Evolutionary conservation across 2,797 vertebrate genomes (phyloP).

Genomic region (Danio choprae): DNA sequence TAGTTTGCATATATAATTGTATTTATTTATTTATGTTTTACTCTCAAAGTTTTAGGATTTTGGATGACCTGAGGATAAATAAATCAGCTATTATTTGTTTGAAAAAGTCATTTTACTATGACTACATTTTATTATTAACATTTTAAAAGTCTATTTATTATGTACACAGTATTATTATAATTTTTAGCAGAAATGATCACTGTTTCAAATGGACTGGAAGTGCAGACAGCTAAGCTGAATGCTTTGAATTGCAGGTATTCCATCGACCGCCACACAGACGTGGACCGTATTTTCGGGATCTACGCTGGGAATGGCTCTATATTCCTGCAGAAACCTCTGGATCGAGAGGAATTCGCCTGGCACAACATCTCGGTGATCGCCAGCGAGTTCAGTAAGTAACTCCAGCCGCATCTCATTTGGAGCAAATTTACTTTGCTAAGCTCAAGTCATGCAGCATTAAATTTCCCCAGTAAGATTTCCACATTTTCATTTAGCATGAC

Average conservation of each 20-base stretch:
- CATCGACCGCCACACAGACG: constrained; percentile 92
- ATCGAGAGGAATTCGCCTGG: constrained; percentile 90
- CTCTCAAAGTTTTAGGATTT: too few relatives aligned
- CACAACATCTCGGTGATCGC: constrained; percentile 96
- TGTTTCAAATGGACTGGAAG: neutral
- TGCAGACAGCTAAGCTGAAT: neutral
- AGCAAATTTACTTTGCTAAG: constrained; percentile 25
- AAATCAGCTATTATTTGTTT: too few relatives aligned
- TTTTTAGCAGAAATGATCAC: neutral
- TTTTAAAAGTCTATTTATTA: too few relatives aligned
- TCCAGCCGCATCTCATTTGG: constrained; percentile 19
- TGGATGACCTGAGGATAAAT: too few relatives aligned
- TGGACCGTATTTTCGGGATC: constrained; percentile 91
- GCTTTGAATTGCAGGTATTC: constrained; percentile 84
- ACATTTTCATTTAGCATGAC: constrained; percentile 37
- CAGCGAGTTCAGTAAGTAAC: constrained; percentile 91
- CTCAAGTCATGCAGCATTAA: constrained; percentile 40
- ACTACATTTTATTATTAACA: too few relatives aligned
- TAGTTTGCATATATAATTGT: too few relatives aligned
- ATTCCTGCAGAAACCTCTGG: constrained; percentile 88
- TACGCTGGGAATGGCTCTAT: constrained; percentile 91
- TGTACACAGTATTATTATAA: too few relatives aligned
- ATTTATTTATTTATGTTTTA: too few relatives aligned
- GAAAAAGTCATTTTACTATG: too few relatives aligned
- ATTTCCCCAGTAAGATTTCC: constrained; percentile 26